These are phyloP conservation scores for Thera obeliscata DNA, from an alignment of 2,888 invertebrate genomes.

Conservation along the genomic window DNA sequence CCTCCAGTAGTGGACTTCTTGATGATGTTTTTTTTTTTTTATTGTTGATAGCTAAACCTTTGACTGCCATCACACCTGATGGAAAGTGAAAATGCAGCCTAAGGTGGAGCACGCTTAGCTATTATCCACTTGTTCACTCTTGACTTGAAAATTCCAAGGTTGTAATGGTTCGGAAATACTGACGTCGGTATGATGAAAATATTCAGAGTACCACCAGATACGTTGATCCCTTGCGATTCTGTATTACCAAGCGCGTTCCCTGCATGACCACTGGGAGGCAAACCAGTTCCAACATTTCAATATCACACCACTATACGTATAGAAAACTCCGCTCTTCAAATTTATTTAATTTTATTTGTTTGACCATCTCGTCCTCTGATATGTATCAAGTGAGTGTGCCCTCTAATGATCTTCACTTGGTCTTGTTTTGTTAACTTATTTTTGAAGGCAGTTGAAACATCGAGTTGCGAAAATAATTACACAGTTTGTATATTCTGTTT, in stretches of 20 bases:
- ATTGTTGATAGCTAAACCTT: too few relatives aligned
- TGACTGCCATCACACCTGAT: too few relatives aligned
- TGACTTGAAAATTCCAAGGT: too few relatives aligned
- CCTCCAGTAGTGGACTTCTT: too few relatives aligned
- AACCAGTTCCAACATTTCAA: constrained; percentile 82
- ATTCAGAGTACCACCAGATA: constrained; percentile 25
- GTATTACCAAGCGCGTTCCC: constrained; percentile 75
- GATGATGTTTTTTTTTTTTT: too few relatives aligned
- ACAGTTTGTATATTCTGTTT: background rate
- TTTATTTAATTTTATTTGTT: constrained; percentile 45
- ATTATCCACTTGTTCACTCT: too few relatives aligned
- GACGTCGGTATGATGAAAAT: background rate
- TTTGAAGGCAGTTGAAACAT: constrained; percentile 6
- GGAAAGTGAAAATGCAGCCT: too few relatives aligned
- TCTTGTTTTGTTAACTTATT: constrained; percentile 11
- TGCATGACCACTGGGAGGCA: constrained; percentile 54
- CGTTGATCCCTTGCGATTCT: constrained; percentile 63
- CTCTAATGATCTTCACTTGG: constrained; percentile 34
- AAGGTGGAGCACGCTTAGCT: too few relatives aligned
- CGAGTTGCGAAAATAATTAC: constrained; percentile 2
- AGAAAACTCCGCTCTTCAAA: constrained; percentile 34
- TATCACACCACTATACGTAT: constrained; percentile 71
- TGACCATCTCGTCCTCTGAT: constrained; percentile 39
- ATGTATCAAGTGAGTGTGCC: constrained; percentile 35
- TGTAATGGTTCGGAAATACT: background rate